Evolutionary conservation across 1,140 invertebrate genomes (phyloP).

Genomic region (Sogatella furcifera): DNA sequence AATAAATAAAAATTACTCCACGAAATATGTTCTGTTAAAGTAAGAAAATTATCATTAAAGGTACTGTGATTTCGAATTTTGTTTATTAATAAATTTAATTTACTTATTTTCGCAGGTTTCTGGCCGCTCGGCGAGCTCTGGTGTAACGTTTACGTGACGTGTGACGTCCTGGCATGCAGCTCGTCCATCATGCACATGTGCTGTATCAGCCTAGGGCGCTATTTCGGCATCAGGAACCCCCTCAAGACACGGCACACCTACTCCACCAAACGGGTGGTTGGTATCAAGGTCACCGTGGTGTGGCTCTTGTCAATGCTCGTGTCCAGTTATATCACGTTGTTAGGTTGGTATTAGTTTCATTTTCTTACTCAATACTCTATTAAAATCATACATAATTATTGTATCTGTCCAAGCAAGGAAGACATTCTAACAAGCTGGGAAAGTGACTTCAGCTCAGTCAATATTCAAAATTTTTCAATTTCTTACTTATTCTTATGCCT

Average conservation of each 20-base stretch:
- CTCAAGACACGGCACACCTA: conserved; percentile 61
- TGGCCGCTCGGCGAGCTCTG: conserved; percentile 80
- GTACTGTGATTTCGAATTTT: too few species aligned
- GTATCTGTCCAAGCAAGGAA: too few species aligned
- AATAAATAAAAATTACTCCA: too few species aligned
- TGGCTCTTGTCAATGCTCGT: conserved; percentile 80
- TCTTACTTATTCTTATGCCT: too few species aligned
- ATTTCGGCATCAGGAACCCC: conserved; percentile 83
- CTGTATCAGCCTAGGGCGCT: conserved; percentile 87
- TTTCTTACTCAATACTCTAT: neutral
- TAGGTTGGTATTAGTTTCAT: conserved; percentile 47
- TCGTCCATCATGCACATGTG: conserved; percentile 96
- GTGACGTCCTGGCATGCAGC: conserved; percentile 89
- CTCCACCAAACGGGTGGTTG: conserved; percentile 63
- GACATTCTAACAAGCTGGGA: too few species aligned
- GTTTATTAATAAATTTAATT: too few species aligned
- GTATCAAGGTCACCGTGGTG: conserved; percentile 71
- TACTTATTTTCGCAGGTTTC: conserved; percentile 52
- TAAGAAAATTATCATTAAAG: too few species aligned
- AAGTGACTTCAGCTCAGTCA: too few species aligned
- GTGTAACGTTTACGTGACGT: conserved; percentile 89
- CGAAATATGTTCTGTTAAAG: too few species aligned
- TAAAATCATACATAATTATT: too few species aligned
- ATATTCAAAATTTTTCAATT: too few species aligned
- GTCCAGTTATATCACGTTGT: conserved; percentile 74